Percentiles rank a stretch among this genome's conserved stretches.
Conservation (phyloP, 1,140 invertebrate genomes). For the Lepidurus packardi region DNA sequence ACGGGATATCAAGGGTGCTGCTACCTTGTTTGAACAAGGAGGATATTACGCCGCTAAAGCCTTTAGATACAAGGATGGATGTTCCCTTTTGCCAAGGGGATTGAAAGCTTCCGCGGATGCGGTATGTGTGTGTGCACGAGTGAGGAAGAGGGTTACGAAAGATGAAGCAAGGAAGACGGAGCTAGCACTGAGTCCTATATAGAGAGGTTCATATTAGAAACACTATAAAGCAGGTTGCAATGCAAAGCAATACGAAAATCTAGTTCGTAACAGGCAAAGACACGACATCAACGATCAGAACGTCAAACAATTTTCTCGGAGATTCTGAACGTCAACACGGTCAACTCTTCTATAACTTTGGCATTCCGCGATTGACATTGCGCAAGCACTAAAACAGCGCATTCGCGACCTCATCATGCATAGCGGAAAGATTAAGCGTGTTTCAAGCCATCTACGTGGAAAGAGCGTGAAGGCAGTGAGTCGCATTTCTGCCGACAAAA, state of each 20-base stretch:
- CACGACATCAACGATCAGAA: too few species aligned
- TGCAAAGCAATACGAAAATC: neutral
- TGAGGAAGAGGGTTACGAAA: slow-evolving; percentile 9
- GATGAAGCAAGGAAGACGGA: slow-evolving; percentile 9
- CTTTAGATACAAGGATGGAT: slow-evolving; percentile 6
- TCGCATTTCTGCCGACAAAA: neutral
- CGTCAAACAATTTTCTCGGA: too few species aligned
- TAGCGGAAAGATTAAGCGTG: too few species aligned
- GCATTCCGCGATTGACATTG: too few species aligned
- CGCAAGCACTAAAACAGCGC: too few species aligned
- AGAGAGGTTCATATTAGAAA: neutral
- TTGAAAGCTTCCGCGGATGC: slow-evolving; percentile 18
- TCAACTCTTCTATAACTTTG: too few species aligned
- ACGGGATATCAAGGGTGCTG: neutral
- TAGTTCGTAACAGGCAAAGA: neutral
- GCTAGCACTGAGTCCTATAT: neutral
- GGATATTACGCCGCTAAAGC: slow-evolving; percentile 18
- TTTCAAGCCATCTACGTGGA: too few species aligned
- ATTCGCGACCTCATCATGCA: too few species aligned
- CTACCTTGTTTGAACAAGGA: slow-evolving; percentile 14
- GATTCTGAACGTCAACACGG: too few species aligned
- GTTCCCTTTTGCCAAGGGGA: slow-evolving; percentile 13
- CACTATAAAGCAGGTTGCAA: neutral
- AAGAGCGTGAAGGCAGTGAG: too few species aligned
- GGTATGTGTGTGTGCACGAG: slow-evolving; percentile 11